These are phyloP conservation scores for Sthenelais limicola DNA, from an alignment of 2,888 invertebrate genomes.

Conservation along the genomic window DNA sequence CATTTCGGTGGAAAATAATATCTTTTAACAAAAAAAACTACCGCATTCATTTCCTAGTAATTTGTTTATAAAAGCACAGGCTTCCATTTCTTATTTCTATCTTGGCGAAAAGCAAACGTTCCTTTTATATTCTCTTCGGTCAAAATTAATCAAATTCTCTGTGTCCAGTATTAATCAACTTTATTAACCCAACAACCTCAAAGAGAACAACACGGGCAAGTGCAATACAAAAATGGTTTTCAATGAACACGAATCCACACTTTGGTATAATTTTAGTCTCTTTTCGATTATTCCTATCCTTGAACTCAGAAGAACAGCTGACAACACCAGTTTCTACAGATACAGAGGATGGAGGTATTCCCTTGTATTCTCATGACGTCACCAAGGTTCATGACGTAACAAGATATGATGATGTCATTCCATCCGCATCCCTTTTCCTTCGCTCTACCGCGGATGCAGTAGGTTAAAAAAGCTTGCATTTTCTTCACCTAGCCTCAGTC, in stretches of 20 bases:
- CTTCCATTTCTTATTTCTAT: too few species aligned
- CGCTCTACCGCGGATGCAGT: slow-evolving; percentile 43
- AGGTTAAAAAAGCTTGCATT: slow-evolving; percentile 43
- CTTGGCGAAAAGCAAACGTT: too few species aligned
- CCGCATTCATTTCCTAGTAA: too few species aligned
- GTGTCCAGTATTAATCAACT: slow-evolving; percentile 39
- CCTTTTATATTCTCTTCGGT: too few species aligned
- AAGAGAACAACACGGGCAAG: slow-evolving; percentile 58
- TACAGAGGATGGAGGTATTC: slow-evolving; percentile 41
- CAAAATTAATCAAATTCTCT: too few species aligned
- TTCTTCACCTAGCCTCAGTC: not conserved
- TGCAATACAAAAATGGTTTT: slow-evolving; percentile 56
- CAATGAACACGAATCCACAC: slow-evolving; percentile 51
- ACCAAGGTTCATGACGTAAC: slow-evolving; percentile 33
- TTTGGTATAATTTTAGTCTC: slow-evolving; percentile 74
- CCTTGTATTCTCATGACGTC: slow-evolving; percentile 43
- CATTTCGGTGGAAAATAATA: too few species aligned
- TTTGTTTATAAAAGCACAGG: too few species aligned
- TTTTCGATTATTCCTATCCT: slow-evolving; percentile 82
- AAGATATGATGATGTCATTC: slow-evolving; percentile 13
- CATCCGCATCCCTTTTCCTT: slow-evolving; percentile 29
- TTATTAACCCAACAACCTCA: slow-evolving; percentile 36
- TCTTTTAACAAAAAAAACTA: too few species aligned
- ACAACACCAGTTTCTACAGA: slow-evolving; percentile 52
- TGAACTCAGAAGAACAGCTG: slow-evolving; percentile 81